Conservation (phyloP, 2,113 vertebrate genomes). For the Diphyllodes magnificus region DNA sequence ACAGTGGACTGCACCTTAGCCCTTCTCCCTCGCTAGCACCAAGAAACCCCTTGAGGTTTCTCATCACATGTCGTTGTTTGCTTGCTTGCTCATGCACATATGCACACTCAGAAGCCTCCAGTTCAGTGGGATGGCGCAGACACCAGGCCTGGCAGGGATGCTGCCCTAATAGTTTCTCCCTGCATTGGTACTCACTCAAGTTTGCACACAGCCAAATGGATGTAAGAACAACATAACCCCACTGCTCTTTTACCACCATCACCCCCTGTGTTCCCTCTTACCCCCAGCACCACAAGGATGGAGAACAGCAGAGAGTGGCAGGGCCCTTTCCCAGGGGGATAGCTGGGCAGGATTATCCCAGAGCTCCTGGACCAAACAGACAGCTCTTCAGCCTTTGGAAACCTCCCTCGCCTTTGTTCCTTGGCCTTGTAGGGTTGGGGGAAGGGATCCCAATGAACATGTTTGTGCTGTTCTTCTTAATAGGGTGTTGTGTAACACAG, state of each 20-base stretch:
- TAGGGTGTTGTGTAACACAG: slow-evolving; percentile 63
- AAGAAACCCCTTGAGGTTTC: not conserved
- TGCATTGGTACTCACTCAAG: not conserved
- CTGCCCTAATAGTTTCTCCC: not conserved
- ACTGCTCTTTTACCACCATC: not conserved
- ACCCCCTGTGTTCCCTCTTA: not conserved
- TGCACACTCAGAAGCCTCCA: not conserved
- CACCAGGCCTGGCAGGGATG: not conserved
- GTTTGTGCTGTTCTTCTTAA: slow-evolving; percentile 59
- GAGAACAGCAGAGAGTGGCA: not conserved
- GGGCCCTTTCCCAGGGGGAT: not conserved
- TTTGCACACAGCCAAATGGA: not conserved
- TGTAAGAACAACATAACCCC: not conserved
- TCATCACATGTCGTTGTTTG: not conserved
- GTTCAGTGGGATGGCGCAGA: rapidly evolving
- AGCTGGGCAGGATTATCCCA: not conserved
- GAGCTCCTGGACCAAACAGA: not conserved
- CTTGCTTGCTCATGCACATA: not conserved
- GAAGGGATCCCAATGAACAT: slow-evolving; percentile 19
- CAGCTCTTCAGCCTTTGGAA: slow-evolving; percentile 2
- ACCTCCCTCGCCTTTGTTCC: not conserved
- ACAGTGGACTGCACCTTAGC: rapidly evolving
- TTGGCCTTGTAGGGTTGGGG: not conserved
- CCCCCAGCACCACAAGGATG: not conserved
- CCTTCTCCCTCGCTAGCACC: not conserved